Evolutionary conservation across 1,140 invertebrate genomes (phyloP), one percentile per base, ranked within the genome.

Genomic region (Pseudomyrmex pallidus): DNA sequence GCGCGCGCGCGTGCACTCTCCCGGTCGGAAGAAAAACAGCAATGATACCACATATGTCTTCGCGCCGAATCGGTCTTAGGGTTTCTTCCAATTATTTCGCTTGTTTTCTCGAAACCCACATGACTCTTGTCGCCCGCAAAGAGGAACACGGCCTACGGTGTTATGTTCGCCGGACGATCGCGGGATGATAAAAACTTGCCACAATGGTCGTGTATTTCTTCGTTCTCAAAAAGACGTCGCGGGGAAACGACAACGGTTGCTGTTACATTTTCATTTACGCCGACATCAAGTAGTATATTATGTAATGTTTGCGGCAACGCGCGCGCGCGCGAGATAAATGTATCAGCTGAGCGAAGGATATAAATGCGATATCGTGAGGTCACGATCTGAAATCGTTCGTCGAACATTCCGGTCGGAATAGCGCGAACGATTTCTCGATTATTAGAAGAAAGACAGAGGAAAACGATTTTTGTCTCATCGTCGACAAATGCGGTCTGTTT

Each of bases 51-150:
- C 83, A 66, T 80, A 78, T 10, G 74, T 80, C 74, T 67, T 78
- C 13, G 82, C 87, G 84, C 44, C 68, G 87, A 89, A 88, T 85
- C 84, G 82, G 83, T 83, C 84, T 82, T 84, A 73, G 80, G 63
- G 67, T 52, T 35, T 35, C 35, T 35, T 35, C 86, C 88, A 89
- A 89, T 89, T 89, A 89, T 88, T 88, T 86, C 86, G 86, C 83
- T 86, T 86, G 84, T 87, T 89, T 87, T 74, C 84, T 80, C 62
- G 80, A 52, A 74, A 85, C 88, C 83, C 83, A 82, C 83, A 80
- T 85, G 83, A 54, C 61, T 87, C 86, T 77, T 66, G 83, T 68
- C 17, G 74, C 48, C 48, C 7, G 76, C 17, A 54, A 74, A 73
- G 76, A 56, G 66, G 72, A 83, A 84, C 70, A 78, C 63, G 72